Conservation (phyloP, 2,797 vertebrate genomes). For the Sternarchorhynchus goeldii region DNA sequence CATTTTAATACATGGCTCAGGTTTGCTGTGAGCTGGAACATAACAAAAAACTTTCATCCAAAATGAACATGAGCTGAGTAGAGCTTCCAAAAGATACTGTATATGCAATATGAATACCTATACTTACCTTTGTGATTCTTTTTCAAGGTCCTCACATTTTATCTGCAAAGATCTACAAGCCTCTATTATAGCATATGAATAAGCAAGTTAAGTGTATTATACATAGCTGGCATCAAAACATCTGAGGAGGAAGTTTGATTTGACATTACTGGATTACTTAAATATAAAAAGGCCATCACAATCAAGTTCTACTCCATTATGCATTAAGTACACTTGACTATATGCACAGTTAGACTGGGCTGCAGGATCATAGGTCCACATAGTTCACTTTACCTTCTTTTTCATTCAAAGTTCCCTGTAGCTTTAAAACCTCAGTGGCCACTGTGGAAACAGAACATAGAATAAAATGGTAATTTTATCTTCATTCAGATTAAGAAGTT, state of each 20-base stretch:
- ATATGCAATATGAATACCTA: neutral
- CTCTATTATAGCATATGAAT: conserved; percentile 58
- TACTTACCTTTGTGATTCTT: conserved; percentile 68
- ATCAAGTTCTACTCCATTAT: too few relatives aligned
- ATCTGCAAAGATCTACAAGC: conserved; percentile 67
- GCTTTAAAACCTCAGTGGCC: conserved; percentile 58
- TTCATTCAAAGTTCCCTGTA: conserved; percentile 66
- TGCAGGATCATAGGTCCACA: neutral
- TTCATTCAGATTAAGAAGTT: neutral
- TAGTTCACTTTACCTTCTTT: conserved; percentile 70
- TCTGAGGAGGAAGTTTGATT: conserved; percentile 9
- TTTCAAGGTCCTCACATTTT: conserved; percentile 71
- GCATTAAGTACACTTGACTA: too few relatives aligned
- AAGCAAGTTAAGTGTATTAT: conserved; percentile 2
- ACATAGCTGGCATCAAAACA: neutral
- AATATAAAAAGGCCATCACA: too few relatives aligned
- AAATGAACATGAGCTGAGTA: neutral
- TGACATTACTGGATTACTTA: neutral
- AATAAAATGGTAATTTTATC: neutral
- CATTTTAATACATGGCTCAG: neutral
- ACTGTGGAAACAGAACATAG: conserved; percentile 62
- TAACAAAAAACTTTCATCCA: neutral
- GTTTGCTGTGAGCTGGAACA: too few relatives aligned
- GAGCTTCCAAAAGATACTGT: neutral
- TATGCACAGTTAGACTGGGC: too few relatives aligned